A percentile compares a stretch with the other conserved stretches of the same genome.
phyloP scores from a whole-genome alignment of 1,140 invertebrate species.

The Lethocerus indicus region DNA sequence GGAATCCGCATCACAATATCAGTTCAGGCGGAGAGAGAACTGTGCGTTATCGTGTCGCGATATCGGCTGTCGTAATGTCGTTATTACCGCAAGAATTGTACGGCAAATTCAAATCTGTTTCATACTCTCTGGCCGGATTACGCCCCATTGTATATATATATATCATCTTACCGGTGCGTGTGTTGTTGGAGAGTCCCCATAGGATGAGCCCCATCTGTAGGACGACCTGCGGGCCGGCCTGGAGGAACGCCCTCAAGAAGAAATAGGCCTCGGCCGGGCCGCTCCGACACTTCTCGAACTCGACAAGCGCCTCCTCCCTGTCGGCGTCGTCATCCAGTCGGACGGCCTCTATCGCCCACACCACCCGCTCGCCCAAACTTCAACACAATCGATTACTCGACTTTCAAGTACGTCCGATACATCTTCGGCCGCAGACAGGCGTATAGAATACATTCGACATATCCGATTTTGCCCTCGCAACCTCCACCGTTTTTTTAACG shows the following conservation, averaged over 20 bases:
- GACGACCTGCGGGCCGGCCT: slow-evolving; percentile 18
- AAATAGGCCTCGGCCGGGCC: slow-evolving; percentile 14
- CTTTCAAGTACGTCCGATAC: no score
- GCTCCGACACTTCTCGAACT: slow-evolving; percentile 5
- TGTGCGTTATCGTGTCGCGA: no score
- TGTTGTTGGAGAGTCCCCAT: neutral
- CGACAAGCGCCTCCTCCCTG: slow-evolving; percentile 16
- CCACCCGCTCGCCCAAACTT: slow-evolving; percentile 17
- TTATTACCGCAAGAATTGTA: no score
- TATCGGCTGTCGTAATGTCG: no score
- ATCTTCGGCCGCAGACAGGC: no score
- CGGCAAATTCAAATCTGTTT: no score
- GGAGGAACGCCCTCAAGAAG: slow-evolving; percentile 19
- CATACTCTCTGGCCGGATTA: neutral
- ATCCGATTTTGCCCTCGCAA: no score
- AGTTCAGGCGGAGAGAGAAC: no score
- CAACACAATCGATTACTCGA: neutral
- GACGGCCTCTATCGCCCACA: slow-evolving; percentile 18
- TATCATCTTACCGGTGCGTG: slow-evolving; percentile 10
- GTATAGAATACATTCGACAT: no score
- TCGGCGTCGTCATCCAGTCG: slow-evolving; percentile 5
- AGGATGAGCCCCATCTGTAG: slow-evolving; percentile 16
- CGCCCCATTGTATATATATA: no score
- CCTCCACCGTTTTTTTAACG: no score
- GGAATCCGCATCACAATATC: no score